These are phyloP conservation scores for Branchellion lobata DNA, from an alignment of 2,888 invertebrate species.

Conservation along the genomic window DNA sequence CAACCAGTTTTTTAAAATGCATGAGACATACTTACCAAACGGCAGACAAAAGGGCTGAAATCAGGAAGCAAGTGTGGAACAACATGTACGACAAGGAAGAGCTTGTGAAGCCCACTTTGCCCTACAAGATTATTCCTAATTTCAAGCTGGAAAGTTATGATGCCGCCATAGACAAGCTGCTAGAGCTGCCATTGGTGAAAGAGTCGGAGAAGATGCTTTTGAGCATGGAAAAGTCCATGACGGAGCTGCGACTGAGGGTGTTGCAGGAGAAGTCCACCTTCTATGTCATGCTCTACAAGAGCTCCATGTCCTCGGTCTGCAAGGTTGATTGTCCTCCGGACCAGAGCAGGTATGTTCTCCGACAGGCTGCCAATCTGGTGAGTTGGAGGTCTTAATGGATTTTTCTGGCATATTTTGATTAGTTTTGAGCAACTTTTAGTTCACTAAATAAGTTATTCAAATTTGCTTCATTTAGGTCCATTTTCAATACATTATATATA, in stretches of 20 bases:
- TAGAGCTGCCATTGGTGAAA: constrained; percentile 35
- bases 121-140: constrained; percentile 35
- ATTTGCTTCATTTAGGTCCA: too few relatives aligned
- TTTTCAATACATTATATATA: too few relatives aligned
- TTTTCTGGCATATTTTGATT: background rate
- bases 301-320: constrained; percentile 25
- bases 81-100: constrained; percentile 28
- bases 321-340: constrained; percentile 6
- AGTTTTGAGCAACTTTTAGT: background rate
- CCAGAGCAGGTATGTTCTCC: background rate
- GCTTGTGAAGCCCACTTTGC: constrained; percentile 27
- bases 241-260: constrained; percentile 4
- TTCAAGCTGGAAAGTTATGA: constrained; percentile 34
- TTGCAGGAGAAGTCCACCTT: constrained; percentile 29
- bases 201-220: constrained; percentile 33
- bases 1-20: too few relatives aligned
- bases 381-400: background rate
- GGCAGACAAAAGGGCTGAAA: constrained; percentile 17
- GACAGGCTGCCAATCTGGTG: constrained; percentile 31
- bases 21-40: background rate
- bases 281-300: constrained; percentile 26
- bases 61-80: constrained; percentile 40
- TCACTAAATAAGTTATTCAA: too few relatives aligned
- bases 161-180: constrained; percentile 41
- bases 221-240: constrained; percentile 38